Evolutionary conservation across 2,113 vertebrate genomes (phyloP), one percentile per base, ranked within the genome.

Genomic region (Stigmatopora argus): DNA sequence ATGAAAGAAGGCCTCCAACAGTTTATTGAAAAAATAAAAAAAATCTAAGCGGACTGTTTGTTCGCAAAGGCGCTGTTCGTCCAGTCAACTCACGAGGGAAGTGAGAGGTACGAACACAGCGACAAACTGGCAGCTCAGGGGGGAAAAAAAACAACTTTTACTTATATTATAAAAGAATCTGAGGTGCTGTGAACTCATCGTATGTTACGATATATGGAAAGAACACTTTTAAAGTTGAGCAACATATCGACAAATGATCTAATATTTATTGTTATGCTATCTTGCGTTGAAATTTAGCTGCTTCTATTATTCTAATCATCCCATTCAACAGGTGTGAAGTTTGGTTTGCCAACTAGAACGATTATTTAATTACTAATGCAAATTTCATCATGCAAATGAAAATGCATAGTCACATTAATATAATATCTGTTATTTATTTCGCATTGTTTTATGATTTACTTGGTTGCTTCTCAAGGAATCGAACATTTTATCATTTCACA

Each of bases 1-100:
- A 78, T 87, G 80, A 85, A 89, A 84, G 83, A 85, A 81, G 71
- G 70, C 74, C 78, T 84, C 79, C 77, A 86, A 78, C 78, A 77
- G 71, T 77, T 79, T 80, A 80, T 84, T 85, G 79, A 56, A 55
- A 58, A 46, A 75, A 59, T 65, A 72, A 44, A 68, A 26, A 23
- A 23, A 55, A 26, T 10, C 12, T 5, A 21, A 38, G 34, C 17
- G 15, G 10, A 41, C 34, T 59, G 34, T n/a, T 18, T 11, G 31
- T 80, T 71, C 71, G 74, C 73, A 75, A 70, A 76, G 61, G 38
- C 18, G 58, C 53, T 72, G 70, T 64, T 77, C 77, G 72, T 80
- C 69, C 76, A 76, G 49, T 66, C 15, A 58, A 41, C 0, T 15
- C 63, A 41, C 31, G 65, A 71, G 69, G 77, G 72, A 61, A 65